Conservation (phyloP, 2,888 invertebrate species). For the Acrocyrtus sp. region DNA sequence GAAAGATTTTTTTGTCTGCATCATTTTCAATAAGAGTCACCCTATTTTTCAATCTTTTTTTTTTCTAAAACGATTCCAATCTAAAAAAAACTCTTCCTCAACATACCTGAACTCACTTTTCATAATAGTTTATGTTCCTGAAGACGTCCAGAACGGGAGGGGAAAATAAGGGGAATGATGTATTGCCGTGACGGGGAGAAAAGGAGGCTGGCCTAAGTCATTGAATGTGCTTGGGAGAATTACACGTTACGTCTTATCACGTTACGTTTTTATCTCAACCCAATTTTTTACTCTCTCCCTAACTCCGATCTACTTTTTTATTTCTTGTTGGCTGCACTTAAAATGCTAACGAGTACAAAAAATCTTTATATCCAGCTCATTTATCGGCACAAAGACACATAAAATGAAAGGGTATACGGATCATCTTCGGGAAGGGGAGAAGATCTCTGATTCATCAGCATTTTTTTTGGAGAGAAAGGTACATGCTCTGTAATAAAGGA, state of each 20-base stretch:
- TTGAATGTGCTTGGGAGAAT: slow-evolving; percentile 24
- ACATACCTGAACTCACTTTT: neutral
- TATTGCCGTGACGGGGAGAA: neutral
- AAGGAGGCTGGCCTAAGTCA: slow-evolving; percentile 19
- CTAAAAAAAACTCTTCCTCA: neutral
- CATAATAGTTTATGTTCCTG: no score
- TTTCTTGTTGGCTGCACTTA: neutral
- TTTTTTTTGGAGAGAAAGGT: neutral
- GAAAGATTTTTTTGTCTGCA: neutral
- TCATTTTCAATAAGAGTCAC: neutral
- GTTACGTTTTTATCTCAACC: neutral
- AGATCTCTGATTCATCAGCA: neutral
- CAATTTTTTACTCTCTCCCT: neutral
- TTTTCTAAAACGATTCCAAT: neutral
- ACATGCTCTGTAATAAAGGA: no score
- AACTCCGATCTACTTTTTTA: neutral
- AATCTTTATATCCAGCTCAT: neutral
- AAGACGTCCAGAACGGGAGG: neutral
- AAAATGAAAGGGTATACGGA: neutral
- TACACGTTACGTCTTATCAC: slow-evolving; percentile 26
- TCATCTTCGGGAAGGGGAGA: neutral
- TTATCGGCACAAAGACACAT: neutral
- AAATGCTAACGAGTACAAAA: neutral
- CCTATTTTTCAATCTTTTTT: neutral
- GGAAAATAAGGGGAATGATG: neutral